Base-by-base conservation (phyloP, 2,888 invertebrate genomes). In the Nemoura dubitans region DNA sequence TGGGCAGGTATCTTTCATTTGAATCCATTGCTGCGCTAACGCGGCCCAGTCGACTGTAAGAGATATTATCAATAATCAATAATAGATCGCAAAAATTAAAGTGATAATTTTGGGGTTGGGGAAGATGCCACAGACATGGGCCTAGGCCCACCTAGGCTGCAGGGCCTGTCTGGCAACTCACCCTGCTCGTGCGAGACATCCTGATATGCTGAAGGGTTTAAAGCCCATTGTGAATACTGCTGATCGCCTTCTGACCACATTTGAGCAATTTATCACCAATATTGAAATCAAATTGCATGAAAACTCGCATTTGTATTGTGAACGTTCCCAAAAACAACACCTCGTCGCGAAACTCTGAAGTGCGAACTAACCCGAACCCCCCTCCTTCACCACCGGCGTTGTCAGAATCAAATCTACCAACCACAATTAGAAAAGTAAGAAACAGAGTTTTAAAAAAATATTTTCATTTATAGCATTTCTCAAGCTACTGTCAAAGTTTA, bases 1-100 rank as follows among this genome's bases (percentile, higher is more conserved):
- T 42, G 89, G 92, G 0, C 92, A 92, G 10, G 95, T 94, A 90
- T 97, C 96, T 91, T 98, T 97, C 97, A 98, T 98, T 91, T 97
- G 97, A 89, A 99, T 98, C 98, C 99, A 98, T 94, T 98, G 98
- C 91, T 98, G 98, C 30, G 98, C 98, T 90, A 99, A 93, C 42
- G 97, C 96, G 16, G 98, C 98, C 98, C 99, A 99, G 92, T 99
- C 98, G 87, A 98, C 98, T 94, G 89, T 0, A 91, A 90, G 87
- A 87, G 78, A 2, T 42, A 85, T 16, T 0, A 83, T 3, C 6
- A 81, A 87, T 1, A 36, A 10, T 29, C 43, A 83, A 88, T 43
- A 76, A 83, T 87, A 29, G 21, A 27, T 26, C 14, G n/a, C 28
- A 29, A 83, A 25, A 78, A 25, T 86, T 77, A 42, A 87, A 29